phyloP scores from a whole-genome alignment of 1,140 invertebrate species.

The Sinonovacula constricta region DNA sequence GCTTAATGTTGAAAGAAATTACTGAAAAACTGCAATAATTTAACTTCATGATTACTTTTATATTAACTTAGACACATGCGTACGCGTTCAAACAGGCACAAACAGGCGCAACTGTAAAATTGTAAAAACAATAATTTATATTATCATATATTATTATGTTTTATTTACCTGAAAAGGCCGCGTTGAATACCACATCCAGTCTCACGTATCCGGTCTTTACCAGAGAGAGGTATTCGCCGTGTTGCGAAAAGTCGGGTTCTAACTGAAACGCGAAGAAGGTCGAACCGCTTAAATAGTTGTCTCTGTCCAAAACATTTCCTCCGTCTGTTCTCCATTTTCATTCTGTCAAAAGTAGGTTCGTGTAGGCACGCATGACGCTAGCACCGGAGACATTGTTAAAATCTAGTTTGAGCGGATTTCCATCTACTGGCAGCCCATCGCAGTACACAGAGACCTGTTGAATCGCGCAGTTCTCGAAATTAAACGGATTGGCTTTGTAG shows the following conservation, averaged over 20 bases:
- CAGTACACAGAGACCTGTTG: constrained; percentile 26
- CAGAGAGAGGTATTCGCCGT: constrained; percentile 24
- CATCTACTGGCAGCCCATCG: constrained; percentile 34
- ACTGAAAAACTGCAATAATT: too few species aligned
- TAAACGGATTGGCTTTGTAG: constrained; percentile 36
- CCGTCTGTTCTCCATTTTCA: constrained; percentile 39
- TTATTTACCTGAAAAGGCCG: neutral
- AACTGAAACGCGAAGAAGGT: constrained; percentile 38
- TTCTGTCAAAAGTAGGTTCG: constrained; percentile 7
- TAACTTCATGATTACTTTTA: too few species aligned
- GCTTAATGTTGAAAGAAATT: too few species aligned
- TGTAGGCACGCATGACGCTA: constrained; percentile 16
- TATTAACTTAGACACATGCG: too few species aligned
- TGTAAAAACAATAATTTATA: too few species aligned
- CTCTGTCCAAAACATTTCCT: constrained; percentile 21
- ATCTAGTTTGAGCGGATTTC: constrained; percentile 39
- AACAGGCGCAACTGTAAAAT: too few species aligned
- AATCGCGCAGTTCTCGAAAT: constrained; percentile 37
- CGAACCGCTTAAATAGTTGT: constrained; percentile 21
- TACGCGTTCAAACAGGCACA: too few species aligned
- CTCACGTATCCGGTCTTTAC: constrained; percentile 17
- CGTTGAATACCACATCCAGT: constrained; percentile 16
- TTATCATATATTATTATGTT: too few species aligned
- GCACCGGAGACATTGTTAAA: constrained; percentile 4
- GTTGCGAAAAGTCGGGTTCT: constrained; percentile 40